These are phyloP conservation scores for Emmelina monodactyla DNA, from an alignment of 2,888 invertebrate species.

Conservation along the genomic window DNA sequence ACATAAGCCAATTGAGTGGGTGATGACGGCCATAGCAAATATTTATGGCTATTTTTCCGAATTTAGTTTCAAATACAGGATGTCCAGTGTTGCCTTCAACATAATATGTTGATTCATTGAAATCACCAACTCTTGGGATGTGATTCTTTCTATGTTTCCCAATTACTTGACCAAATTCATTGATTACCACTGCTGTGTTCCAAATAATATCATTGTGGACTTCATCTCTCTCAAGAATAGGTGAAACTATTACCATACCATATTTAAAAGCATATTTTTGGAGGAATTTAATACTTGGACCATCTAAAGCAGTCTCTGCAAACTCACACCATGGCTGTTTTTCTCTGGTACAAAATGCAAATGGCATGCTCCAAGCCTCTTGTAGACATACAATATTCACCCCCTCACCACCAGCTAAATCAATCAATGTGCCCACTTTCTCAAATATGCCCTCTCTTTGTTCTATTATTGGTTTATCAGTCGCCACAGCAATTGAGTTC, in stretches of 20 bases:
- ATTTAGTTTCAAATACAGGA: constrained; percentile 89
- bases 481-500: constrained; percentile 79
- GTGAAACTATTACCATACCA: constrained; percentile 93
- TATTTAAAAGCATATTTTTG: constrained; percentile 78
- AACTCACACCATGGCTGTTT: constrained; percentile 98
- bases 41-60: constrained; percentile 90
- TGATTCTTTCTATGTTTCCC: constrained; percentile 98
- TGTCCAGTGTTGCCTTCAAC: constrained; percentile 96
- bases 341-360: constrained; percentile 97
- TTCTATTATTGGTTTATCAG: constrained; percentile 74
- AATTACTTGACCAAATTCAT: constrained; percentile 82
- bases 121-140: constrained; percentile 97
- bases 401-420: constrained; percentile 76
- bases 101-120: constrained; percentile 98
- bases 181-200: constrained; percentile 96
- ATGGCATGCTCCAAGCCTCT: constrained; percentile 99
- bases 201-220: constrained; percentile 87
- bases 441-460: constrained; percentile 82
- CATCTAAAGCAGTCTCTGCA: constrained; percentile 87
- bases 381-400: constrained; percentile 95
- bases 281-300: constrained; percentile 85
- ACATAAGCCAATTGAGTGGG: constrained; percentile 98
- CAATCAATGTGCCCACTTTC: constrained; percentile 77
- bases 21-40: constrained; percentile 99
- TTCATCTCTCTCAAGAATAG: constrained; percentile 94